Percentiles rank a stretch among this genome's conserved stretches.
Conservation (phyloP, 2,113 vertebrate genomes). For the Rhabdornis inornatus region DNA sequence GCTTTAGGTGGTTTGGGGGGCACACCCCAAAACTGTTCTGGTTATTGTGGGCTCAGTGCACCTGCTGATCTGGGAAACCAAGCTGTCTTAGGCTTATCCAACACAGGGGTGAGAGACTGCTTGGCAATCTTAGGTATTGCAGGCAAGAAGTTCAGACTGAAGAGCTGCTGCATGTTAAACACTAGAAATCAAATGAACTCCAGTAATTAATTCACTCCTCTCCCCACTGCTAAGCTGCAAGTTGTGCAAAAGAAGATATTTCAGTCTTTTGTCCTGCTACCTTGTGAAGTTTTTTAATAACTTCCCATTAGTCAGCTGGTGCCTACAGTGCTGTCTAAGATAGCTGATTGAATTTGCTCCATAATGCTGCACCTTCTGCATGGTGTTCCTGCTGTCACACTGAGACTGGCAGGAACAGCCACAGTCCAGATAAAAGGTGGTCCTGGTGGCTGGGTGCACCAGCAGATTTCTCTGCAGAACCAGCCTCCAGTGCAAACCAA, state of each 20-base stretch:
- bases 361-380: not conserved
- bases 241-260: not conserved
- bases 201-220: not conserved
- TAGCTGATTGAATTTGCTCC: not conserved
- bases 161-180: not conserved
- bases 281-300: not conserved
- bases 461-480: not conserved
- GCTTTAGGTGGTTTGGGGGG: not conserved
- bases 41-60: not conserved
- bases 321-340: not conserved
- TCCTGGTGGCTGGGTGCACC: not conserved
- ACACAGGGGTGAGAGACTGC: not conserved
- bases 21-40: not conserved
- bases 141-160: not conserved
- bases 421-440: no score
- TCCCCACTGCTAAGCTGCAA: not conserved
- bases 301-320: not conserved
- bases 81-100: not conserved
- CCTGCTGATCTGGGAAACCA: not conserved
- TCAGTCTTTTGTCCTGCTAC: not conserved
- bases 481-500: not conserved
- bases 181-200: not conserved
- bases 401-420: not conserved
- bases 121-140: not conserved
- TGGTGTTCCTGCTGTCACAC: not conserved